Percentiles rank a stretch among this genome's conserved stretches.
These are phyloP conservation scores for Halcyon leucocephala DNA, from an alignment of 2,797 vertebrate species.

Conservation along the genomic window DNA sequence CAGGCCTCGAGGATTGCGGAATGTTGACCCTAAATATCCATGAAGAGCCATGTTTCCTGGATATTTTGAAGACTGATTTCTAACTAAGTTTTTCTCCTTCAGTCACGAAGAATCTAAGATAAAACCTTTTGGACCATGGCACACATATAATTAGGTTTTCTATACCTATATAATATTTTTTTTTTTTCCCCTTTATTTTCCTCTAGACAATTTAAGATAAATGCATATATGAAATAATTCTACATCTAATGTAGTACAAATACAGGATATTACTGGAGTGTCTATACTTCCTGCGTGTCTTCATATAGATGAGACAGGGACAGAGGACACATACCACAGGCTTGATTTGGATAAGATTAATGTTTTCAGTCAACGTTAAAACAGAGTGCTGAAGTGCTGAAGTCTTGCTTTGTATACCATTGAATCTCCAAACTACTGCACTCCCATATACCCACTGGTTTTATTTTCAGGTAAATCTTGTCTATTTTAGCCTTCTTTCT, in stretches of 20 bases:
- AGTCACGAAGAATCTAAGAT: background rate
- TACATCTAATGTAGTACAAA: background rate
- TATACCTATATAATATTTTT: background rate
- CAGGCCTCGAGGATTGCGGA: background rate
- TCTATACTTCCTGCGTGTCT: background rate
- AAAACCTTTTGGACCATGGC: background rate
- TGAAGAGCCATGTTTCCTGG: background rate
- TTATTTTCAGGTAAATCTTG: background rate
- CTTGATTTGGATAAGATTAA: background rate
- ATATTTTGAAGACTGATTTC: background rate
- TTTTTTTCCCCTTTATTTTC: background rate
- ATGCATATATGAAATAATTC: background rate
- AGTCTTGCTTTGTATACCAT: background rate
- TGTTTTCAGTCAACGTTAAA: background rate
- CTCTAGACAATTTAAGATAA: background rate
- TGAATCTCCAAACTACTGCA: background rate
- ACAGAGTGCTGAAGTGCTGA: background rate
- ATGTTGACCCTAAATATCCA: background rate
- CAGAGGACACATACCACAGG: background rate
- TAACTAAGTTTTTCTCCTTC: background rate
- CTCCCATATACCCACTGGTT: background rate
- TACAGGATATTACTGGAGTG: background rate
- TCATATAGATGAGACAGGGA: background rate
- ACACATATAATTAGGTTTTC: background rate
- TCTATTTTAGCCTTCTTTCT: background rate